Percentiles rank a stretch among this genome's conserved stretches.
These are phyloP conservation scores for Stegophylla sp. DNA, from an alignment of 2,888 invertebrate genomes.

Conservation along the genomic window DNA sequence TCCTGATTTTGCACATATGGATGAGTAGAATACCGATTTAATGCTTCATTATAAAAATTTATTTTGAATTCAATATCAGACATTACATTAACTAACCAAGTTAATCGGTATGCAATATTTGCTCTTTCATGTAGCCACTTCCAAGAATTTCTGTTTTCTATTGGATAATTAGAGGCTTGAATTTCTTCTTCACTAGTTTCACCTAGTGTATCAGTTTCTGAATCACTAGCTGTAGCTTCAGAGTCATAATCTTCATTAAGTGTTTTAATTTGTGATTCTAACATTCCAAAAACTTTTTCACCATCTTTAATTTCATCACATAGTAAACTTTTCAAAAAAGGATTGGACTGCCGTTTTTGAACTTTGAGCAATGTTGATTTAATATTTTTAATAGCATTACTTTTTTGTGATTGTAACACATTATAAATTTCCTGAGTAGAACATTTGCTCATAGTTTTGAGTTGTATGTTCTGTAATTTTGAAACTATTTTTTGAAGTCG, in stretches of 20 bases:
- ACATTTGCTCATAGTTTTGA: slow-evolving; percentile 57
- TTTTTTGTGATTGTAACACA: slow-evolving; percentile 55
- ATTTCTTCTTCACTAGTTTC: slow-evolving; percentile 59
- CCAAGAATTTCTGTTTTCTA: slow-evolving; percentile 59
- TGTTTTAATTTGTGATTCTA: slow-evolving; percentile 59
- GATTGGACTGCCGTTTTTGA: slow-evolving; percentile 54
- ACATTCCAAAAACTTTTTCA: slow-evolving; percentile 59
- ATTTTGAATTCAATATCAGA: slow-evolving; percentile 60
- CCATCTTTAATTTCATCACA: slow-evolving; percentile 55
- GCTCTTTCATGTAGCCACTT: slow-evolving; percentile 60
- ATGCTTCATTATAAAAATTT: slow-evolving; percentile 60
- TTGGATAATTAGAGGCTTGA: slow-evolving; percentile 40
- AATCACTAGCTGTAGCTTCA: slow-evolving; percentile 60
- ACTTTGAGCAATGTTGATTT: slow-evolving; percentile 54
- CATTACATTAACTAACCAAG: slow-evolving; percentile 60
- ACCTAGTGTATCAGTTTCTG: slow-evolving; percentile 60
- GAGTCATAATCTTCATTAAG: slow-evolving; percentile 60
- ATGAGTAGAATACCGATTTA: slow-evolving; percentile 55
- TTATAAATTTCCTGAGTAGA: slow-evolving; percentile 57
- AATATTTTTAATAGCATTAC: slow-evolving; percentile 54
- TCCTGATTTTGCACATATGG: slow-evolving; percentile 43
- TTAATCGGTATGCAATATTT: slow-evolving; percentile 59
- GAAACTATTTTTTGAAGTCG: slow-evolving; percentile 46
- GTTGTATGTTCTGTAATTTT: slow-evolving; percentile 51
- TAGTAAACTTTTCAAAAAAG: slow-evolving; percentile 51